Conservation (phyloP, 1,140 invertebrate species). For the Drosophila prosaltans region DNA sequence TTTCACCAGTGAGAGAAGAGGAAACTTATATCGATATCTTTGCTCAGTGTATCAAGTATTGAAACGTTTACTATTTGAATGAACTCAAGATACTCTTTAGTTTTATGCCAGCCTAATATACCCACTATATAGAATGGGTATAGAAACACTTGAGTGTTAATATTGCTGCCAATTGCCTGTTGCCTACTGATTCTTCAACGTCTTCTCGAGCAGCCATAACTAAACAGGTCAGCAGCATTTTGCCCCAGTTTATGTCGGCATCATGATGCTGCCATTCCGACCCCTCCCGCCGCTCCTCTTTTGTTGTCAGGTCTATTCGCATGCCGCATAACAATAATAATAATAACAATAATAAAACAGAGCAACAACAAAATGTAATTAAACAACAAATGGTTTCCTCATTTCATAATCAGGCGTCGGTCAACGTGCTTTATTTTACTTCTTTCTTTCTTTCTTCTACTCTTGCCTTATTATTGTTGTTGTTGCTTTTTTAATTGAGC, state of each 20-base stretch:
- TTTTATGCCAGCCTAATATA: neutral
- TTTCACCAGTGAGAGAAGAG: too few species aligned
- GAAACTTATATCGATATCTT: too few species aligned
- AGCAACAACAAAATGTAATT: constrained; percentile 67
- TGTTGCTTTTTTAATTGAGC: constrained; percentile 6
- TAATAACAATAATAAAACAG: constrained; percentile 55
- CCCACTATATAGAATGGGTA: neutral
- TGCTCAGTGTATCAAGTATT: too few species aligned
- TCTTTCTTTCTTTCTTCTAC: neutral
- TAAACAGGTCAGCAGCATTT: constrained; percentile 42
- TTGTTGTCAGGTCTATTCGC: constrained; percentile 25
- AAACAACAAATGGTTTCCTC: constrained; percentile 69
- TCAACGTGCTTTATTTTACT: constrained; percentile 35
- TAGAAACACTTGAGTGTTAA: neutral
- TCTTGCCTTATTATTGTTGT: constrained; percentile 30
- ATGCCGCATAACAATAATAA: constrained; percentile 29
- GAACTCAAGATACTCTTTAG: too few species aligned
- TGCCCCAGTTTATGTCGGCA: constrained; percentile 40
- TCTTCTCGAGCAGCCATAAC: constrained; percentile 1
- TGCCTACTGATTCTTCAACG: constrained; percentile 13
- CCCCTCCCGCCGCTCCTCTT: neutral
- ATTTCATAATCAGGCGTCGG: constrained; percentile 66
- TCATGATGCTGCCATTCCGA: constrained; percentile 5
- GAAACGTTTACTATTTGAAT: too few species aligned
- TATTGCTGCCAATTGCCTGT: constrained; percentile 18